Percentiles rank a stretch among this genome's conserved stretches.
Evolutionary conservation across 2,797 vertebrate genomes (phyloP).

Genomic region (Lophius americanus): DNA sequence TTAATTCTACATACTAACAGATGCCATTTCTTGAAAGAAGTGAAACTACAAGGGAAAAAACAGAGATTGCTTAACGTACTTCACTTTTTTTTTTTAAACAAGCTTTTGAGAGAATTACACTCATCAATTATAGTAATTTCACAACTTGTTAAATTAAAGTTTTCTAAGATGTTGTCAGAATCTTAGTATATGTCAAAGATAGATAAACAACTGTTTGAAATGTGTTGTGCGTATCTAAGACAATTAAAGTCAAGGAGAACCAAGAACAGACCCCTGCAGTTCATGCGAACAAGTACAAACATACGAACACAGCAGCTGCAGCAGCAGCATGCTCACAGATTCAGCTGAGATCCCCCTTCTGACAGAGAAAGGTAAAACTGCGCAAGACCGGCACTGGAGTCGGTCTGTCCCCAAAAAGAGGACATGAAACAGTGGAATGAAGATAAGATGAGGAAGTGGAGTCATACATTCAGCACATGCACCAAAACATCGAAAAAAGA

Average conservation of each 20-base stretch:
- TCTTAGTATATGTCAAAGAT: background rate
- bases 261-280: constrained; percentile 22
- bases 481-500: constrained; percentile 64
- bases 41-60: constrained; percentile 21
- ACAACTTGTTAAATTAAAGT: background rate
- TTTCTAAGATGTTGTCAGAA: background rate
- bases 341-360: constrained; percentile 28
- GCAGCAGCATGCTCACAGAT: constrained; percentile 11
- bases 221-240: background rate
- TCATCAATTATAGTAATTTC: background rate
- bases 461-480: constrained; percentile 79
- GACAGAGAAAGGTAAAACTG: constrained; percentile 21
- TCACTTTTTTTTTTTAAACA: background rate
- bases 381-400: constrained; percentile 37
- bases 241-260: constrained; percentile 1
- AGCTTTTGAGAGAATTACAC: background rate
- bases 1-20: background rate
- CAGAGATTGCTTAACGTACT: background rate
- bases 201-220: constrained; percentile 6
- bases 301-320: constrained; percentile 36
- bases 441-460: constrained; percentile 75
- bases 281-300: constrained; percentile 37
- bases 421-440: constrained; percentile 68
- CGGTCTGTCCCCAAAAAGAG: constrained; percentile 65
- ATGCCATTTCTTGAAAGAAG: background rate